Base-by-base conservation (phyloP, 2,888 invertebrate species). In the Callyntrura sp. region DNA sequence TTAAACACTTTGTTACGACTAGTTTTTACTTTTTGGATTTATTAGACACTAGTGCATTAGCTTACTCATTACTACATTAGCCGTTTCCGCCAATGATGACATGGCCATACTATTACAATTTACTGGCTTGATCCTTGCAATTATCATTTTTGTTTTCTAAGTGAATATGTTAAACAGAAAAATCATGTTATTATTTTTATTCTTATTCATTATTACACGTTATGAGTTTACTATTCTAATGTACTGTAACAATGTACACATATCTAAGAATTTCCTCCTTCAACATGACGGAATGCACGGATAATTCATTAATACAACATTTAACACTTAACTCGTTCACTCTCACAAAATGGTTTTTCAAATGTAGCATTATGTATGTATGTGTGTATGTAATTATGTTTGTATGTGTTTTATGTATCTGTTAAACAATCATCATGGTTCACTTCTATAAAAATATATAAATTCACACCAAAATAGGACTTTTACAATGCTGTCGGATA, bases 381-480 rank as follows among this genome's bases (percentile, higher is more conserved):
- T 35, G 35, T 35, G 35, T 35, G 55, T 55, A 55, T 12, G 5
- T n/a, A 35, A 35, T 35, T 35, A 4, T 35, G 35, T 35, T 35
- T 35, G 55, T 55, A 55, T 12, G 5, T n/a, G n/a, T n/a, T n/a
- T n/a, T n/a, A n/a, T 55, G 17, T 55, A 55, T 55, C 45, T 43
- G 35, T 35, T 48, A 76, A 20, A 25, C 48, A 76, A 23, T 76
- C 51, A 51, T 76, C 76, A 68, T 79, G 68, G 14, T 78, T 86
- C 55, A 55, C 70, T 28, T 84, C 81, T 87, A 83, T 89, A 89
- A 82, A 89, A 89, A 89, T 82, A 87, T 87, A 89, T 84, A 89
- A 89, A 84, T 89, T 68, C 84, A 89, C 84, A 89, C 88, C 88
- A 89, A 89, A 89, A 89, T 89, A 89, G 88, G 88, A 89, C 68